Evolutionary conservation across 2,113 vertebrate species (phyloP), one percentile per base, ranked within the genome.

Genomic region (Channa maculata): DNA sequence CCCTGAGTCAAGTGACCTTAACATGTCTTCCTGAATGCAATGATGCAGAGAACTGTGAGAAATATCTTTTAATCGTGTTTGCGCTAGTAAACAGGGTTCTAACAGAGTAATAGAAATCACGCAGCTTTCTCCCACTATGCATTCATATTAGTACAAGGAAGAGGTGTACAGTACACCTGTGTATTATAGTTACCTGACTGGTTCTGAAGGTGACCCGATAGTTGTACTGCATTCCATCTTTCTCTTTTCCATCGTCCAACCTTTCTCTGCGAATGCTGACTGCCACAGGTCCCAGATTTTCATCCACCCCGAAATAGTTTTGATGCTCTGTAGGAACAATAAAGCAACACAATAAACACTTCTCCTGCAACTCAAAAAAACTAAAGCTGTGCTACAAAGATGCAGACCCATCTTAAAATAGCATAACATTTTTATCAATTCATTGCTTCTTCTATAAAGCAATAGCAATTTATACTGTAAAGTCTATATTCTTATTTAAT

Each of bases 281-380:
- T 0, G 97, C 98, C 85, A 99, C 97, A 0, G 98, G 98, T 48
- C 98, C 98, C 59, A 99, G 95, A 91, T 96, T 95, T 71, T 99
- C 98, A 82, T 99, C 98, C 37, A 96, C 94, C 43, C 97, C 98
- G 51, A 99, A 99, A 89, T 99, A 99, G 93, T 98, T 99, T 85
- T 99, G 98, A 92, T 99, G 98, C 15, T 99, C 97, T 97, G 91
- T 43, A 76, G 37, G 13, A 51, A 24, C 12, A 58, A 12, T 34
- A 80, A 38, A 80, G 36, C 39, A 36, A 0, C 5, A 33, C 53
- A 63, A 63, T 15, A 77, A 45, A 60, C 15, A 71, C 5, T 24
- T 24, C 24, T 24, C 24, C 24, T 24, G 24, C 24, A 24, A 57
- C 39, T 41, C 6, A 4, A 4, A 41, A 41, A 41, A 7, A 41